Evolutionary conservation across 1,140 invertebrate genomes (phyloP), one percentile per base, ranked within the genome.

Genomic region (Lordiphosa mommai): DNA sequence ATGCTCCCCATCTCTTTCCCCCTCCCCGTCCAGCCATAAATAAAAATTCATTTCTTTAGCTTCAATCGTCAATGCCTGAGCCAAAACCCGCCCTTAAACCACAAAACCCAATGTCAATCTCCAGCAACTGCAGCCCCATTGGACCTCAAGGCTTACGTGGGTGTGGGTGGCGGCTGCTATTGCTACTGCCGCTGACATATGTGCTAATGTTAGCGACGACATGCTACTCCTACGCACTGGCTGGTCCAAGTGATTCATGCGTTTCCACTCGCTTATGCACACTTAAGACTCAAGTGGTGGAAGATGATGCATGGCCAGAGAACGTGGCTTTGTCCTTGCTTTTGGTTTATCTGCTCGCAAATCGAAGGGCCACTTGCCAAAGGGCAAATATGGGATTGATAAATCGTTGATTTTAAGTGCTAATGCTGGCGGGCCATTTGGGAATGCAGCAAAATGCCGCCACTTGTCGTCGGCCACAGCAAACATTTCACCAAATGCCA

Each of bases 371-470:
- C 52, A 63, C 52, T 71, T 72, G 73, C 66, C 72, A 76, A 34
- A 38, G 46, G 40, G 23, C 23, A 27, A 27, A 27, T 27, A 27
- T 27, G 23, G 23, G 57, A 55, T 72, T 80, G 74, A 80, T 80
- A 80, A 80, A 80, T 80, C 80, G 72, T 44, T 59, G 61, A 82
- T 60, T 82, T 82, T 63, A 82, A 76, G 66, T 80, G 66, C 56
- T 43, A 60, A 50, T 47, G 48, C 46, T 68, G 37, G 70, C 56
- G 49, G 60, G 58, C 47, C 38, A 47, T 46, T 40, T 47, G 52
- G 66, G 61, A 60, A 66, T 66, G 51, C 61, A 44, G 51, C 61
- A 44, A 58, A 52, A 66, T 53, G 51, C 47, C 44, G 51, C 60
- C 51, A 51, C 37, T 58, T 49, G 59, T 58, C 61, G 40, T 10